phyloP scores from a whole-genome alignment of 2,113 vertebrate species.

The Tetrax tetrax region DNA sequence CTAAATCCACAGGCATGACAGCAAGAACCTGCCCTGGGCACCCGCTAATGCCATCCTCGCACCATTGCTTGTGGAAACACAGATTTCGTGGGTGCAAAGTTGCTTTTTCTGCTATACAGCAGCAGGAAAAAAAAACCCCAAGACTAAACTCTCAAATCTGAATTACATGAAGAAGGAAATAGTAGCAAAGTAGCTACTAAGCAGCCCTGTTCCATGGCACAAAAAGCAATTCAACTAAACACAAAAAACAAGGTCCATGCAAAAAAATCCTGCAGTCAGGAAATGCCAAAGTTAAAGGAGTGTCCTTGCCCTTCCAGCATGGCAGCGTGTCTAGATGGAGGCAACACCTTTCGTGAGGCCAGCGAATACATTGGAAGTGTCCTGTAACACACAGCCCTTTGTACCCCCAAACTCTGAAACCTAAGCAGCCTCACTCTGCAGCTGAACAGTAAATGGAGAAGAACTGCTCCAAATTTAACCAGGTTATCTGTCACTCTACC shows the following conservation, averaged over 20 bases:
- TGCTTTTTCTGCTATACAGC: not conserved
- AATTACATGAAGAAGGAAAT: constrained; percentile 37
- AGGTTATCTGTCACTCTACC: not conserved
- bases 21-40: not conserved
- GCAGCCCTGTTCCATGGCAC: not conserved
- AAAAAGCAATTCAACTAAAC: not conserved
- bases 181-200: not conserved
- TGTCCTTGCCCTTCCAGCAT: not conserved
- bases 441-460: not conserved
- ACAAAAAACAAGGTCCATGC: constrained; percentile 14
- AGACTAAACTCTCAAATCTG: not conserved
- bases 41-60: not conserved
- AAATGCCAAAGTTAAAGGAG: constrained; percentile 66
- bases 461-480: not conserved
- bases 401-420: not conserved
- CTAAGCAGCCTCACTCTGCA: not conserved
- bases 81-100: accelerated
- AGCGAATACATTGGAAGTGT: accelerated
- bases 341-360: not conserved
- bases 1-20: not conserved
- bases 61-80: not conserved
- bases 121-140: not conserved
- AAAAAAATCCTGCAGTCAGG: not conserved
- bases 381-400: not conserved
- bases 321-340: accelerated